Base-by-base conservation (phyloP, 1,140 invertebrate genomes). In the Papilio xuthus region DNA sequence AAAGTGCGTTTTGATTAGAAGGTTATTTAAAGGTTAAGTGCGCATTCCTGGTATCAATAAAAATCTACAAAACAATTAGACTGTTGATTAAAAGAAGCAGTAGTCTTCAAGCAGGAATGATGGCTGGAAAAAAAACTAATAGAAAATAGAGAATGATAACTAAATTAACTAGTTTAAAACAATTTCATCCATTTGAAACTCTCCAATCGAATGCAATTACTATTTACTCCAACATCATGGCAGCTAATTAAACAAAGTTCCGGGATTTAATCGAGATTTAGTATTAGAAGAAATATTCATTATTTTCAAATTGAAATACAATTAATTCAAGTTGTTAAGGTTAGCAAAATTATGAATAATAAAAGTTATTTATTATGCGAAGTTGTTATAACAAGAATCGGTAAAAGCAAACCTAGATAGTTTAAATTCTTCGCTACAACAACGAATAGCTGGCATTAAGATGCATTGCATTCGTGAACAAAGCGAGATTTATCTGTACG, bases 211-310 rank as follows among this genome's bases (percentile, higher is more conserved):
- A 32, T 28, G 60, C 60, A 67, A 32, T 67, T 15, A 28, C 23
- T 67, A 26, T 67, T 67, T 28, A 28, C 60, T 28, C 26, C 12
- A 67, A 67, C 26, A 67, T 67, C 56, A 10, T 67, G 60, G 60
- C 23, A 67, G 60, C 26, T 67, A 28, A 67, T 28, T 71, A 72
- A 53, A 47, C 47, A 80, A 81, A 78, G 13, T 81, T 81, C 42
- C 20, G 15, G 44, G 15, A 78, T 60, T 60, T 26, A 78, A 76
- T 81, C 71, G 76, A 78, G 77, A 78, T 76, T 44, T 41, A 81
- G 50, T 70, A 70, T 78, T 12, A 76, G 50, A 20, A 60, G 47
- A n/a, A n/a, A n/a, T n/a, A n/a, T n/a, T n/a, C n/a, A n/a, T 53
- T 47, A 70, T 26, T 44, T 78, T 41, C 60, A 53, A 74, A 23